A percentile compares a stretch with the other conserved stretches of the same genome.
Conservation (phyloP, 2,888 invertebrate genomes). For the Dione vanillae region DNA sequence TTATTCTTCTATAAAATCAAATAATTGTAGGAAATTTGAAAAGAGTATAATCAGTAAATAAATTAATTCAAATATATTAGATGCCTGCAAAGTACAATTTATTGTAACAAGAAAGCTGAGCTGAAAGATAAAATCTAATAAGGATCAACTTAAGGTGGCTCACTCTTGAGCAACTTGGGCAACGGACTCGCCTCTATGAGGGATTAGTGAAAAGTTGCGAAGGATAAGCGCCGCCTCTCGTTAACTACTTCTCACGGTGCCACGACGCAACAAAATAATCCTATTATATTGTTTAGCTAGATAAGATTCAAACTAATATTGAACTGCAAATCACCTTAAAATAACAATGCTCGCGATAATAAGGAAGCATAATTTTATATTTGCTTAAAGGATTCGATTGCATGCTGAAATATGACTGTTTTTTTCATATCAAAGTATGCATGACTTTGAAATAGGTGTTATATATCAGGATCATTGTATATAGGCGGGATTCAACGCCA, state of each 20-base stretch:
- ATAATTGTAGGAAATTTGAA: background rate
- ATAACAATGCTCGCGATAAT: background rate
- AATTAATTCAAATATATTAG: background rate
- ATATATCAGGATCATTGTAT: too few species aligned
- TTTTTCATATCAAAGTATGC: too few species aligned
- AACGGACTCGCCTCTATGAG: slow-evolving; percentile 33
- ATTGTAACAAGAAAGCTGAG: slow-evolving; percentile 11
- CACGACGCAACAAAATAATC: slow-evolving; percentile 35
- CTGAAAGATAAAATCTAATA: slow-evolving; percentile 31
- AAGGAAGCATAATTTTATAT: background rate
- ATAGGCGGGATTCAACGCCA: too few species aligned
- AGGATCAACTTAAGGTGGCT: slow-evolving; percentile 27
- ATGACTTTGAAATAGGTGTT: too few species aligned
- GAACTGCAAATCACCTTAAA: slow-evolving; percentile 5
- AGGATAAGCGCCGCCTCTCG: slow-evolving; percentile 38
- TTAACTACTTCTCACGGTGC: slow-evolving; percentile 36
- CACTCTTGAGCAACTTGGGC: slow-evolving; percentile 28
- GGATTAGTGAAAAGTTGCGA: slow-evolving; percentile 41
- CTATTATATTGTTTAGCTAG: slow-evolving; percentile 39
- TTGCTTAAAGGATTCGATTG: too few species aligned
- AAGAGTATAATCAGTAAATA: too few species aligned
- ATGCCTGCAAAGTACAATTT: background rate
- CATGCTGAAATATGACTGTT: too few species aligned
- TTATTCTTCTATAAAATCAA: too few species aligned
- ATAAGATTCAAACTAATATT: slow-evolving; percentile 24